Evolutionary conservation across 2,113 vertebrate species (phyloP).

Genomic region (Parus major): DNA sequence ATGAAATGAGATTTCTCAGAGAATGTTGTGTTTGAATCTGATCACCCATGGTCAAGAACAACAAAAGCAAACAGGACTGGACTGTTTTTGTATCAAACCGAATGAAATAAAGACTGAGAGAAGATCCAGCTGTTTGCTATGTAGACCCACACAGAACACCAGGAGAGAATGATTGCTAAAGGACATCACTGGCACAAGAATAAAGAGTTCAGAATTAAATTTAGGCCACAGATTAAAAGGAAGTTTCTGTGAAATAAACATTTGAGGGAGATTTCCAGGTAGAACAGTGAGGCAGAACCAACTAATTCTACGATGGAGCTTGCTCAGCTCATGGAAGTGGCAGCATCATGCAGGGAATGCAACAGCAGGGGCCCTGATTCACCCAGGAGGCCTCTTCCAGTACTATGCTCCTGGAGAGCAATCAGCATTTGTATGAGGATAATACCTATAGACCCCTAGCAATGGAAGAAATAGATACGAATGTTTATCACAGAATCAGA

Average conservation of each 20-base stretch:
- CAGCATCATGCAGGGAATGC: background rate
- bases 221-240: background rate
- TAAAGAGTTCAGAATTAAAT: background rate
- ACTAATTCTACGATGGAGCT: background rate
- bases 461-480: background rate
- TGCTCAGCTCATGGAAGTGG: background rate
- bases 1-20: background rate
- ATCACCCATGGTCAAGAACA: background rate
- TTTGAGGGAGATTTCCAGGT: background rate
- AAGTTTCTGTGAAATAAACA: background rate
- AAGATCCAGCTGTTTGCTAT: background rate
- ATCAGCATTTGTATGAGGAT: background rate
- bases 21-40: background rate
- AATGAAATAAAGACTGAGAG: background rate
- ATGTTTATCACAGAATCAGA: background rate
- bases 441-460: background rate
- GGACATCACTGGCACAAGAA: background rate
- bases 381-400: background rate
- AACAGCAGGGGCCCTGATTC: background rate
- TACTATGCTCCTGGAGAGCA: background rate
- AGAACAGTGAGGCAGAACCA: background rate
- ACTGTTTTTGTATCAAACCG: background rate
- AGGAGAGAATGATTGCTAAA: background rate
- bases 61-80: background rate
- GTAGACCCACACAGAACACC: background rate